Base-by-base conservation (phyloP, 2,888 invertebrate species). In the Diaphora mendica region DNA sequence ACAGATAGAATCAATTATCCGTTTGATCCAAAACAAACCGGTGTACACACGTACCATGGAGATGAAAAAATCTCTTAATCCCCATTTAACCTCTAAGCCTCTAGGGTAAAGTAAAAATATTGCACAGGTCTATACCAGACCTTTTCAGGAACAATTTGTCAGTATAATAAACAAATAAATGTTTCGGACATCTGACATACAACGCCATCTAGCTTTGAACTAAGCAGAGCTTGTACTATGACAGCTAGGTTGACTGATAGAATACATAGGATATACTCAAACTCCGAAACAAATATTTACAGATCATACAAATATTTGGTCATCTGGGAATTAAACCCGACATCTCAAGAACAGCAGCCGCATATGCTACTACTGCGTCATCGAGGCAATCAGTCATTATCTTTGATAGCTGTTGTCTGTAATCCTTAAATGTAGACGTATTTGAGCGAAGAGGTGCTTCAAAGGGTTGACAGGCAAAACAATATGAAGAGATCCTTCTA, bases 1-100 rank as follows among this genome's bases (percentile, higher is more conserved):
- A 84, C 75, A 84, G 82, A 86, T 87, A 78, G 85, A 84, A 85
- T 83, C 89, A 89, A 89, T 91, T 89, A 90, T 86, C 89, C 83
- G 77, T 69, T 74, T 92, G 88, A 93, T 92, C 93, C 91, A 77
- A 71, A 79, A 82, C 85, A 89, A 90, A 89, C 88, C 79, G 75
- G 77, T 80, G 79, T 77, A 80, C 81, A 87, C 89, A 89, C 90
- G 91, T 85, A 85, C 85, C 80, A 77, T 76, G 77, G 75, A 81
- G 74, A 73, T 82, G 85, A 89, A 90, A 89, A 90, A 88, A 79
- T 35, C 70, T 70, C 70, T 74, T 84, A 82, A 84, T 84, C 80
- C 73, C 30, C 35, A 33, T 13, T 82, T 77, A 73, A 74, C 62
- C 67, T 51, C 66, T 81, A 75, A 81, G 72, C 82, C 71, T 30